Evolutionary conservation across 1,140 invertebrate species (phyloP).

Genomic region (Chironomus striatipennis): DNA sequence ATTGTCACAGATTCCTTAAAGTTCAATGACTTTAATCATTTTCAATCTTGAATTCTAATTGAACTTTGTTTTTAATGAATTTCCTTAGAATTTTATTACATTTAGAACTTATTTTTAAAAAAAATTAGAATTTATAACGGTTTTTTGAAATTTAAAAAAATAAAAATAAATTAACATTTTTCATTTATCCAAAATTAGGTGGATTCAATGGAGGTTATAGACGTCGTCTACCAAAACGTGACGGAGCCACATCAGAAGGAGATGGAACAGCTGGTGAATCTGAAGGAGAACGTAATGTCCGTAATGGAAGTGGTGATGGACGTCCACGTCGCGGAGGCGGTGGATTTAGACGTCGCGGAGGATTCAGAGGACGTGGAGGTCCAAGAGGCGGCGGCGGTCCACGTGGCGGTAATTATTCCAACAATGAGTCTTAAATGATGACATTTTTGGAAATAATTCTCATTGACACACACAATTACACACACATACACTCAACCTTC

Average conservation of each 20-base stretch:
- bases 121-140: no score
- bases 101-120: no score
- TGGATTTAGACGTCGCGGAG: slow-evolving; percentile 50
- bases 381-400: slow-evolving; percentile 38
- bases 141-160: no score
- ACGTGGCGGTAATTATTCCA: slow-evolving; percentile 46
- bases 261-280: slow-evolving; percentile 14
- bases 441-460: neutral
- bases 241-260: neutral
- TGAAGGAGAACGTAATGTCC: slow-evolving; percentile 31
- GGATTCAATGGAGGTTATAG: slow-evolving; percentile 28
- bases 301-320: slow-evolving; percentile 32
- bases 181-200: no score
- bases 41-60: no score
- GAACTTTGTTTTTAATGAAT: no score
- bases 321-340: slow-evolving; percentile 40
- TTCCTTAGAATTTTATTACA: no score
- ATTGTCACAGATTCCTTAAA: no score
- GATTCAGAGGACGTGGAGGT: slow-evolving; percentile 45
- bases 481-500: neutral
- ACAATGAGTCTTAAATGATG: slow-evolving; percentile 15
- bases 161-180: no score
- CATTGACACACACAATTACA: neutral
- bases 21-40: no score
- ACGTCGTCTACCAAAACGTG: slow-evolving; percentile 31